Conservation (phyloP, 2,888 invertebrate genomes). For the Mycalesis mineus region DNA sequence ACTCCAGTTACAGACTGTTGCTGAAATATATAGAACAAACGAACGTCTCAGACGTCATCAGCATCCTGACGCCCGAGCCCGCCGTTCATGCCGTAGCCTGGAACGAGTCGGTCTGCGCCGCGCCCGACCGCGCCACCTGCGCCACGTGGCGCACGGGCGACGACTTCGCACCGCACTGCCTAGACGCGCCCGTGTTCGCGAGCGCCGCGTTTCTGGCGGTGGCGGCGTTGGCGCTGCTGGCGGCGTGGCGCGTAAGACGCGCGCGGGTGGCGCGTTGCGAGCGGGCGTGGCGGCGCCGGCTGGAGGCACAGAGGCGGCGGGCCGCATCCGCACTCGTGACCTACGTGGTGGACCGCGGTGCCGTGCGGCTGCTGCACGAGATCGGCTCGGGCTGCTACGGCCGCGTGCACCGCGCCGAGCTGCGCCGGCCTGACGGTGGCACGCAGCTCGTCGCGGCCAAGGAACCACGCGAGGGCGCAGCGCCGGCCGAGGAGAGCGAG, state of each 20-base stretch:
- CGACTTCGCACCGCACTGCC: conserved; percentile 79
- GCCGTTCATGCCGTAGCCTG: too few species aligned
- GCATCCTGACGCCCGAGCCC: not conserved
- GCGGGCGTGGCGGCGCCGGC: conserved; percentile 22
- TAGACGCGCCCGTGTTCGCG: conserved; percentile 85
- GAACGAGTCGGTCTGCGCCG: too few species aligned
- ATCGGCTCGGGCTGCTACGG: conserved; percentile 56
- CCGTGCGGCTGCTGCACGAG: conserved; percentile 40
- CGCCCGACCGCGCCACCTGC: conserved; percentile 14
- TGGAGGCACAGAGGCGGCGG: conserved; percentile 38
- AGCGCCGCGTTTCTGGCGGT: conserved; percentile 61
- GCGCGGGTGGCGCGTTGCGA: conserved; percentile 31
- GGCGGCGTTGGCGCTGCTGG: conserved; percentile 63
- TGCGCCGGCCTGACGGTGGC: conserved; percentile 37
- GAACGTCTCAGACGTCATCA: not conserved
- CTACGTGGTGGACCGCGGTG: conserved; percentile 38
- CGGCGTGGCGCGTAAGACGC: conserved; percentile 75
- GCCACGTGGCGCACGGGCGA: conserved; percentile 44
- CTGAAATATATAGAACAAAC: not conserved
- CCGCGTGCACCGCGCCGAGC: conserved; percentile 45
- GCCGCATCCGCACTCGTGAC: conserved; percentile 33
- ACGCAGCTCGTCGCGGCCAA: conserved; percentile 87
- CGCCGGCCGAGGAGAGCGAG: conserved; percentile 85
- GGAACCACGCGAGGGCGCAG: conserved; percentile 86
- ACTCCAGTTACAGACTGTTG: not conserved